phyloP scores from a whole-genome alignment of 2,888 invertebrate genomes.

The Timema podura region DNA sequence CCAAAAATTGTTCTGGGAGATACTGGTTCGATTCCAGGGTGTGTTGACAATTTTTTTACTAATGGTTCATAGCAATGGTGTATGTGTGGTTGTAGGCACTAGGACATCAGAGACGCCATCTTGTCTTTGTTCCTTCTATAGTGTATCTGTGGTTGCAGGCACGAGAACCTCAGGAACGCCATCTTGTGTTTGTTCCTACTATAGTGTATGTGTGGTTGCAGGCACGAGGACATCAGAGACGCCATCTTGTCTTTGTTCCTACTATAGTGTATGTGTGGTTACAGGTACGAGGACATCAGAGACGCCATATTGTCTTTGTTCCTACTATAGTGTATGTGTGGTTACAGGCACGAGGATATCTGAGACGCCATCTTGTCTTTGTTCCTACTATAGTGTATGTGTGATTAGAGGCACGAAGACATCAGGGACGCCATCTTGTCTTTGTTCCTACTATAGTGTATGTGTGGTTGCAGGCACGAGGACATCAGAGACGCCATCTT shows the following conservation, averaged over 20 bases:
- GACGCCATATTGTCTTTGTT: too few species aligned
- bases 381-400: too few species aligned
- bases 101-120: too few species aligned
- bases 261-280: too few species aligned
- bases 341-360: constrained; percentile 59
- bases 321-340: background rate
- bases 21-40: too few species aligned
- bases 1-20: too few species aligned
- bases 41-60: too few species aligned
- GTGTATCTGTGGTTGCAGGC: constrained; percentile 40
- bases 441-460: background rate
- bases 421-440: too few species aligned
- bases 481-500: constrained; percentile 75
- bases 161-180: constrained; percentile 71
- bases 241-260: constrained; percentile 74
- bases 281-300: too few species aligned
- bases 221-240: constrained; percentile 69
- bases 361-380: constrained; percentile 75
- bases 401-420: too few species aligned
- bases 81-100: too few species aligned
- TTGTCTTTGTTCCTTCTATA: background rate
- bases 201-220: constrained; percentile 2
- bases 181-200: constrained; percentile 52
- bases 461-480: constrained; percentile 49
- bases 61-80: too few species aligned